Evolutionary conservation across 2,888 invertebrate genomes (phyloP), one percentile per base, ranked within the genome.

Genomic region (Eretmocerus hayati): DNA sequence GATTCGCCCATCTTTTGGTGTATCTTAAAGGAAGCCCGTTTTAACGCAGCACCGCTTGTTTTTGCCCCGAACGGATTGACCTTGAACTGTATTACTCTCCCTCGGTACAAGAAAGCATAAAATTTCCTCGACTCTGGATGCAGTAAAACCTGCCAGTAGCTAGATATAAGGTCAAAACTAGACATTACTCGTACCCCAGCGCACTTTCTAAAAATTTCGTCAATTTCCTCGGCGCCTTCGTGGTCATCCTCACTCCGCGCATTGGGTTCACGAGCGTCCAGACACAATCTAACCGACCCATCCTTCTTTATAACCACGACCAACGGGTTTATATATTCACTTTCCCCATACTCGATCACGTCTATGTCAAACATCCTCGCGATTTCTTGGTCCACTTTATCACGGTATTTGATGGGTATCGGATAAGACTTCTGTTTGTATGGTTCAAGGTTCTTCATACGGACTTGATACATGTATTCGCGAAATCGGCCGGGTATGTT

Each of bases 181-280:
- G 32, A 32, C 35, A 41, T 33, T 8, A 11, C 15, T 13, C 15
- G 15, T 1, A 37, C 33, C 1, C n/a, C 20, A 0, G 16, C 5
- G 11, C 42, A 50, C 20, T 22, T 2, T 15, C 37, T 4, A 13
- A 22, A 22, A 2, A 23, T 9, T 2, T 21, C 23, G 5, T 39
- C 39, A 13, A 39, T 8, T 8, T 23, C 9, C 5, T 42, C 36
- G 22, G 44, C 26, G 2, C 22, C 35, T 5, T 50, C 45, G 15
- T 18, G 31, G 20, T 46, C 50, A 11, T 36, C 20, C 11, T 40
- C 19, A 5, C 45, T 13, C 1, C 21, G 4, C 13, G 31, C 16
- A 35, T 50, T 50, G 3, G 38, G 5, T 11, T 32, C 42, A 11
- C 42, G 36, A 4, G 46, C 44, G 22, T 42, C 50, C 4, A 50